A percentile compares a stretch with the other conserved stretches of the same genome.
These are phyloP conservation scores for Ischnura elegans DNA, from an alignment of 2,888 invertebrate genomes.

Conservation along the genomic window DNA sequence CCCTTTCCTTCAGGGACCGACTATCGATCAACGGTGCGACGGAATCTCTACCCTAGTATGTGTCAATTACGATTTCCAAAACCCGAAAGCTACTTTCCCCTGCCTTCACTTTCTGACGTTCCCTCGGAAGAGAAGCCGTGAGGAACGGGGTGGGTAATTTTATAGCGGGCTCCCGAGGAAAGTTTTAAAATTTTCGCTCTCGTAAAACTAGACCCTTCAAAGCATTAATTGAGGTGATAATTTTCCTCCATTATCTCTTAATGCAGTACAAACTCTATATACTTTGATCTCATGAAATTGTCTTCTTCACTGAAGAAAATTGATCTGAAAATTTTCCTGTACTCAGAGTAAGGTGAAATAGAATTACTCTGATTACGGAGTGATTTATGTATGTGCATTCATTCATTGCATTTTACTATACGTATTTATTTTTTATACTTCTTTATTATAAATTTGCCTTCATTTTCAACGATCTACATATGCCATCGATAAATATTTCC, in stretches of 20 bases:
- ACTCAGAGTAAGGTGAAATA: too few relatives aligned
- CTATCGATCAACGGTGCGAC: conserved; percentile 14
- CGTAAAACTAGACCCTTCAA: not conserved
- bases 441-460: too few relatives aligned
- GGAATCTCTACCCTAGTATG: not conserved
- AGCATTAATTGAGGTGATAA: not conserved
- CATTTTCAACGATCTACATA: too few relatives aligned
- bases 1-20: not conserved
- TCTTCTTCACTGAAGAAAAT: too few relatives aligned
- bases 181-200: not conserved
- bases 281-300: too few relatives aligned
- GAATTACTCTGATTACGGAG: too few relatives aligned
- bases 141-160: not conserved
- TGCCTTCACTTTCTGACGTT: not conserved
- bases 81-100: not conserved
- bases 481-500: too few relatives aligned
- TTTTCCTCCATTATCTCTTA: not conserved
- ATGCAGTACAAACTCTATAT: too few relatives aligned
- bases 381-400: too few relatives aligned
- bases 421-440: too few relatives aligned
- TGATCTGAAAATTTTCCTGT: too few relatives aligned
- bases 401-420: too few relatives aligned
- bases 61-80: not conserved
- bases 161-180: not conserved
- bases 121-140: not conserved